Conservation (phyloP, 2,113 vertebrate species). For the Scartelaos histophorus region DNA sequence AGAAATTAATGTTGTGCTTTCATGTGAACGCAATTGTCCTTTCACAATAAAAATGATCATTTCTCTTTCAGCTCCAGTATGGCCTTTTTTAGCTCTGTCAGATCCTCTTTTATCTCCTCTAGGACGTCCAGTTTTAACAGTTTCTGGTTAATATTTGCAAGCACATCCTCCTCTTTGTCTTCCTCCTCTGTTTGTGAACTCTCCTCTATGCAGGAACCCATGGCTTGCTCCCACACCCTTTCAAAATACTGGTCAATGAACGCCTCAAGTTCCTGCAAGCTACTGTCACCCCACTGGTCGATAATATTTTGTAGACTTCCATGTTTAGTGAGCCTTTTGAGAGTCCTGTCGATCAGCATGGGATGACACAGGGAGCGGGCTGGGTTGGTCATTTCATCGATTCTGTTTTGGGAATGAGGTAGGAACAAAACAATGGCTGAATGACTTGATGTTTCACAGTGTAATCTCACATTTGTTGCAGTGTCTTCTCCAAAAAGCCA, state of each 20-base stretch:
- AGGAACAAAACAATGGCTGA: slow-evolving; percentile 24
- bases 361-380: slow-evolving; percentile 31
- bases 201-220: slow-evolving; percentile 14
- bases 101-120: slow-evolving; percentile 65
- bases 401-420: slow-evolving; percentile 4
- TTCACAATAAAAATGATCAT: neutral
- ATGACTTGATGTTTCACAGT: neutral
- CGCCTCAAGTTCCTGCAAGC: slow-evolving; percentile 71
- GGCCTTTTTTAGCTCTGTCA: slow-evolving; percentile 49
- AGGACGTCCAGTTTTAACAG: slow-evolving; percentile 71
- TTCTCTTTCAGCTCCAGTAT: slow-evolving; percentile 47
- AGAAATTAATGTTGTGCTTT: too few relatives aligned
- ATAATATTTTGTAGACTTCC: slow-evolving; percentile 57
- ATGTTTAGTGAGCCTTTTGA: slow-evolving; percentile 32
- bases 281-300: slow-evolving; percentile 64
- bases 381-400: neutral
- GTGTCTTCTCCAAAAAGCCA: neutral
- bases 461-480: neutral
- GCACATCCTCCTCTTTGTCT: slow-evolving; percentile 17
- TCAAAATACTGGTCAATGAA: slow-evolving; percentile 73
- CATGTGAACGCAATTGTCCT: neutral
- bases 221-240: slow-evolving; percentile 59
- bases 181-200: neutral
- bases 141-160: slow-evolving; percentile 63
- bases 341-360: slow-evolving; percentile 35